Evolutionary conservation across 64 coral and sea anemone species (phyloP).

Genomic region (Catalaphyllia jardinei): DNA sequence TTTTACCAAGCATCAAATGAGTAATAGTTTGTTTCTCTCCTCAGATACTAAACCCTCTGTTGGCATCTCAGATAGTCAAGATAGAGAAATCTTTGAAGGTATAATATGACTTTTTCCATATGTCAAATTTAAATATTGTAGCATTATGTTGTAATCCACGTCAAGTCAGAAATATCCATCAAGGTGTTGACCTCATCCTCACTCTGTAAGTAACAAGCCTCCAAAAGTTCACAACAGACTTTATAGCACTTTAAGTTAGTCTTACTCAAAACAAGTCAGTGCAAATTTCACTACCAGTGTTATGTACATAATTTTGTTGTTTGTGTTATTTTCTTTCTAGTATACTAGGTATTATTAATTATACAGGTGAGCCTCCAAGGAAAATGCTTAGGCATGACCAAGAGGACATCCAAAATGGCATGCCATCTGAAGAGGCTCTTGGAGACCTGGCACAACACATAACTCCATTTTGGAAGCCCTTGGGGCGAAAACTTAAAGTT

Average conservation of each 20-base stretch:
- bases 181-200: too few relatives aligned
- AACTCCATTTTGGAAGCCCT: constrained; percentile 44
- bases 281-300: too few relatives aligned
- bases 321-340: not conserved
- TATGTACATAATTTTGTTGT: not conserved
- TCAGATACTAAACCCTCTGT: constrained; percentile 59
- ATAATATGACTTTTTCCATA: not conserved
- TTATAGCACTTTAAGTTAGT: too few relatives aligned
- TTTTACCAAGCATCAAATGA: too few relatives aligned
- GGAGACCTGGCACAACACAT: constrained; percentile 47
- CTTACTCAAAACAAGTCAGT: too few relatives aligned
- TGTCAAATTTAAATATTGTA: not conserved
- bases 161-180: too few relatives aligned
- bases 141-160: not conserved
- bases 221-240: too few relatives aligned
- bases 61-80: constrained; percentile 65
- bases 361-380: constrained; percentile 6
- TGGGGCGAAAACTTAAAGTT: constrained; percentile 66
- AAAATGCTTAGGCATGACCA: constrained; percentile 29
- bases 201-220: too few relatives aligned
- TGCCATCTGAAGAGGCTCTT: constrained; percentile 42
- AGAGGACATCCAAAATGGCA: not conserved
- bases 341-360: not conserved
- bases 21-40: not conserved
- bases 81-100: constrained; percentile 87